phyloP scores from a whole-genome alignment of 2,888 invertebrate genomes.

The Meliscaeva auricollis region DNA sequence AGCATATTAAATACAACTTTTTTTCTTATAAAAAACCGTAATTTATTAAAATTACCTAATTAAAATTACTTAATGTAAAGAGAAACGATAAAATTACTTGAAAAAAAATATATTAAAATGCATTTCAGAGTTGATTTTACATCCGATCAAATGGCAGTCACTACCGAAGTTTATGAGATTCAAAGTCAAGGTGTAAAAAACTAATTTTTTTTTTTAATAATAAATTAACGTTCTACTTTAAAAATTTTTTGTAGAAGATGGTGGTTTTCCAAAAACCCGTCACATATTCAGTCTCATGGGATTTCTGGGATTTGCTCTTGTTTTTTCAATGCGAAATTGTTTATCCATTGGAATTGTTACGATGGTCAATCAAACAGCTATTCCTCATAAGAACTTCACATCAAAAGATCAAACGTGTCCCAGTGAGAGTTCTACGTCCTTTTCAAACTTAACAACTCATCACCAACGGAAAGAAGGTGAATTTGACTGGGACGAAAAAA shows the following conservation, averaged over 20 bases:
- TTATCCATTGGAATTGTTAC: slow-evolving; percentile 97
- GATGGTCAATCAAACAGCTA: slow-evolving; percentile 93
- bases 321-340: slow-evolving; percentile 95
- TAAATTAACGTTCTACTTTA: too few species aligned
- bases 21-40: too few species aligned
- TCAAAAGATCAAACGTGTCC: slow-evolving; percentile 84
- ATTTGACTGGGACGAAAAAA: slow-evolving; percentile 91
- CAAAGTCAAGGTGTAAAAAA: slow-evolving; percentile 1
- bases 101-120: not conserved
- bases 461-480: slow-evolving; percentile 85
- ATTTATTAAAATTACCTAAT: too few species aligned
- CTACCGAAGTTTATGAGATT: not conserved
- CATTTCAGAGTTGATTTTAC: not conserved
- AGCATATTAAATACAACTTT: too few species aligned
- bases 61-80: too few species aligned
- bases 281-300: slow-evolving; percentile 93
- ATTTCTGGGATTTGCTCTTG: slow-evolving; percentile 94
- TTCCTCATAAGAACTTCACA: slow-evolving; percentile 85
- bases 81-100: too few species aligned
- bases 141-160: slow-evolving; percentile 11
- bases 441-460: slow-evolving; percentile 68
- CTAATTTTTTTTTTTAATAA: too few species aligned
- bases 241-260: slow-evolving; percentile 72
- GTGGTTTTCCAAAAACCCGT: slow-evolving; percentile 86
- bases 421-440: slow-evolving; percentile 85